phyloP scores from a whole-genome alignment of 2,888 invertebrate species.

The Ferdinandea cuprea region DNA sequence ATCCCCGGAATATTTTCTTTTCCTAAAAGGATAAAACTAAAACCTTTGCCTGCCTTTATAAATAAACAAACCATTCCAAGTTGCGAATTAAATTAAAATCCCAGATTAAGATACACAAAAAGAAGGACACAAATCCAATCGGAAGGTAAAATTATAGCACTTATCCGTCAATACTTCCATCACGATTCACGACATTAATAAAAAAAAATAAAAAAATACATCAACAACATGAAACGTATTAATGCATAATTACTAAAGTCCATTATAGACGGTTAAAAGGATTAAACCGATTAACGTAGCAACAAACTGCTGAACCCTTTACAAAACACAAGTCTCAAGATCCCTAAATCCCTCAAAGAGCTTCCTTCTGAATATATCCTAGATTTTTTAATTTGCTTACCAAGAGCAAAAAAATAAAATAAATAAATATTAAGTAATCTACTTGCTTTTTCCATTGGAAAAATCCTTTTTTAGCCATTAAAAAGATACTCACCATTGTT shows the following conservation, averaged over 20 bases:
- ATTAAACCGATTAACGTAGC: slow-evolving; percentile 52
- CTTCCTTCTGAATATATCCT: background rate
- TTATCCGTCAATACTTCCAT: slow-evolving; percentile 16
- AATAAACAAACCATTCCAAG: background rate
- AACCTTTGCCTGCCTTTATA: background rate
- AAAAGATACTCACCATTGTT: slow-evolving; percentile 27
- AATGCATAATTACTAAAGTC: slow-evolving; percentile 58
- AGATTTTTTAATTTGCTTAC: slow-evolving; percentile 10
- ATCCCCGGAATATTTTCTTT: background rate
- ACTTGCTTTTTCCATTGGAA: background rate
- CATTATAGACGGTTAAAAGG: slow-evolving; percentile 31
- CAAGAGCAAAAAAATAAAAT: slow-evolving; percentile 12
- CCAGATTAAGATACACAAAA: background rate
- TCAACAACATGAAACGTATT: slow-evolving; percentile 1
- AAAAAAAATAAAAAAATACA: background rate
- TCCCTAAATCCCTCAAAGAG: slow-evolving; percentile 11
- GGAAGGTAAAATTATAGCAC: slow-evolving; percentile 11
- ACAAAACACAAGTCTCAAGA: slow-evolving; percentile 2
- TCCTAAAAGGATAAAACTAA: background rate
- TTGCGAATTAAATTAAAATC: background rate
- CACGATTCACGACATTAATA: background rate
- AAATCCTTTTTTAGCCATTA: slow-evolving; percentile 18
- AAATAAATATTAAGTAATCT: slow-evolving; percentile 42
- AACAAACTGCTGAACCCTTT: slow-evolving; percentile 24
- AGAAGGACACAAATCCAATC: slow-evolving; percentile 16